A percentile compares a stretch with the other conserved stretches of the same genome.
Evolutionary conservation across 2,113 vertebrate genomes (phyloP).

Genomic region (Orthonyx spaldingii): DNA sequence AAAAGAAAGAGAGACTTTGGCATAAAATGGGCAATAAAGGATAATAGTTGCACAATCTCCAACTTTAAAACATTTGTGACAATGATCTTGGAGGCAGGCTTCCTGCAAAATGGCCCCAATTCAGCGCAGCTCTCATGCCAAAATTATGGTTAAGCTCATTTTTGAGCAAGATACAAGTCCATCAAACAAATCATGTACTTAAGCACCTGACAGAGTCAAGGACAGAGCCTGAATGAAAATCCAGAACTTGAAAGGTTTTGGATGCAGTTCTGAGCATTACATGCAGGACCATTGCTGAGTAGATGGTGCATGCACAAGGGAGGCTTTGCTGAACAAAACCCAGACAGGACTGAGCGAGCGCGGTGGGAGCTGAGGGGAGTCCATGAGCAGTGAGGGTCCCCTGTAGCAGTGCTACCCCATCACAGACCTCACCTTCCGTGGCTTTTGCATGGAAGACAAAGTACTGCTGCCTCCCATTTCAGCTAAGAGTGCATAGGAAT

Average conservation of each 20-base stretch:
- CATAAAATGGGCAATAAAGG: constrained; percentile 43
- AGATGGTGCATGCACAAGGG: background rate
- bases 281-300: fast-evolving
- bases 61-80: constrained; percentile 30
- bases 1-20: constrained; percentile 36
- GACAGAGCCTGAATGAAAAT: background rate
- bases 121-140: background rate
- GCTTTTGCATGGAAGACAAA: background rate
- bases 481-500: fast-evolving
- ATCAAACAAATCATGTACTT: background rate
- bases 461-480: background rate
- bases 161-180: background rate
- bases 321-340: background rate
- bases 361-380: background rate
- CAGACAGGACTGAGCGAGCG: too few relatives aligned
- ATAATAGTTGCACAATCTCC: constrained; percentile 44
- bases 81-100: background rate
- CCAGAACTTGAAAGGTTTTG: background rate
- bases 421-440: background rate
- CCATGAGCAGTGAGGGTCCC: background rate
- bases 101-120: background rate
- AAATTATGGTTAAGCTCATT: background rate
- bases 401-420: background rate
- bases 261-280: background rate
- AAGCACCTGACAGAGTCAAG: background rate